These are phyloP conservation scores for Zoanthus sansibaricus DNA, from an alignment of 92 coral and sea anemone genomes.

Conservation along the genomic window DNA sequence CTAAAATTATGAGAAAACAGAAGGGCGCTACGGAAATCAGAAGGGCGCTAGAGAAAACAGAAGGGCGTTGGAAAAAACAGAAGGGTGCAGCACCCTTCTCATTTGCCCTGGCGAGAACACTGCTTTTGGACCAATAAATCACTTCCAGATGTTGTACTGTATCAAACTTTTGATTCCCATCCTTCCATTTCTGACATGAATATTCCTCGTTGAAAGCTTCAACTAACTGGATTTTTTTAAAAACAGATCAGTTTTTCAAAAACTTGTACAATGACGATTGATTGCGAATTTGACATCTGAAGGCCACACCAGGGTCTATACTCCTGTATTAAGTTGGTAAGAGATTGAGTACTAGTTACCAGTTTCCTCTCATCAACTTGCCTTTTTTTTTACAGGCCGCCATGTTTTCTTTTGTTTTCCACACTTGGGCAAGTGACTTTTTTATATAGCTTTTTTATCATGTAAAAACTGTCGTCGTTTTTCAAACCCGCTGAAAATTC, in stretches of 20 bases:
- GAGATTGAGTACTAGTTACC: conserved; percentile 35
- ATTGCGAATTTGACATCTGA: conserved; percentile 21
- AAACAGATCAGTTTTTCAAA: conserved; percentile 28
- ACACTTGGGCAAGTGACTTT: conserved; percentile 4
- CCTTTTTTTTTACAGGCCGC: conserved; percentile 12
- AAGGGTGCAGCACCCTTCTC: too few relatives aligned
- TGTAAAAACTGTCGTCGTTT: conserved; percentile 17
- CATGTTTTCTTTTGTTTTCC: conserved; percentile 36
- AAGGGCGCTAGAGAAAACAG: too few relatives aligned
- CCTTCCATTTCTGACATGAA: conserved; percentile 13
- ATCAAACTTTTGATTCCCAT: conserved; percentile 9
- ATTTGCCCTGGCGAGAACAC: too few relatives aligned
- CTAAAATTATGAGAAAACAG: too few relatives aligned
- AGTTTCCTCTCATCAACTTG: conserved; percentile 23
- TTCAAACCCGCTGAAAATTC: conserved; percentile 29
- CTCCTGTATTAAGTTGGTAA: conserved; percentile 28
- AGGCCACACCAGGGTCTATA: conserved; percentile 22
- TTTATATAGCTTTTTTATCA: conserved; percentile 25
- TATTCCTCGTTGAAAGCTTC: conserved; percentile 9
- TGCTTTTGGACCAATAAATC: conserved; percentile 1
- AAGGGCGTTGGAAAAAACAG: too few relatives aligned
- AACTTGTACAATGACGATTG: conserved; percentile 22
- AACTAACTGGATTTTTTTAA: conserved; percentile 10
- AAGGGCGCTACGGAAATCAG: too few relatives aligned
- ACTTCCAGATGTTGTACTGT: neutral